These are phyloP conservation scores for Agonopterix alstromeriana DNA, from an alignment of 2,888 invertebrate species.

Conservation along the genomic window DNA sequence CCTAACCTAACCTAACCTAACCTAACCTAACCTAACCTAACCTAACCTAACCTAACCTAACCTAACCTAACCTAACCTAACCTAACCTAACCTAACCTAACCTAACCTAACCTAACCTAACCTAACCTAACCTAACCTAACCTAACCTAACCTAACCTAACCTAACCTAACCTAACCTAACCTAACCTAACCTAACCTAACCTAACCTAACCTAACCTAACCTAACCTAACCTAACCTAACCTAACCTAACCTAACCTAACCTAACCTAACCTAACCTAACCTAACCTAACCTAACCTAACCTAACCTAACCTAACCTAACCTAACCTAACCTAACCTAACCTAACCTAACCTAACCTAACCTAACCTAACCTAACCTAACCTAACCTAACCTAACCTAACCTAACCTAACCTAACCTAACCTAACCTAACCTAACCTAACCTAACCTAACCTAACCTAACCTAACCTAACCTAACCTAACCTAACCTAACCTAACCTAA, in stretches of 20 bases:
- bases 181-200: too few relatives aligned
- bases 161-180: too few relatives aligned
- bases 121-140: constrained; percentile 11
- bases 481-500: too few relatives aligned
- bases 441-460: too few relatives aligned
- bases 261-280: constrained; percentile 12
- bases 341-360: constrained; percentile 8
- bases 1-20: too few relatives aligned
- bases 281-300: constrained; percentile 9
- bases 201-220: constrained; percentile 1
- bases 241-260: constrained; percentile 11
- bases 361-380: not conserved
- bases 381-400: too few relatives aligned
- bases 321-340: constrained; percentile 10
- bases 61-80: constrained; percentile 1
- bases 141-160: too few relatives aligned
- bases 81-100: constrained; percentile 10
- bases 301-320: constrained; percentile 12
- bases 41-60: too few relatives aligned
- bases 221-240: constrained; percentile 10
- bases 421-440: too few relatives aligned
- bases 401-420: too few relatives aligned
- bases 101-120: constrained; percentile 11
- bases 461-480: too few relatives aligned
- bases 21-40: too few relatives aligned